Conservation (phyloP, 2,888 invertebrate genomes). For the Tolmerus cingulatus region DNA sequence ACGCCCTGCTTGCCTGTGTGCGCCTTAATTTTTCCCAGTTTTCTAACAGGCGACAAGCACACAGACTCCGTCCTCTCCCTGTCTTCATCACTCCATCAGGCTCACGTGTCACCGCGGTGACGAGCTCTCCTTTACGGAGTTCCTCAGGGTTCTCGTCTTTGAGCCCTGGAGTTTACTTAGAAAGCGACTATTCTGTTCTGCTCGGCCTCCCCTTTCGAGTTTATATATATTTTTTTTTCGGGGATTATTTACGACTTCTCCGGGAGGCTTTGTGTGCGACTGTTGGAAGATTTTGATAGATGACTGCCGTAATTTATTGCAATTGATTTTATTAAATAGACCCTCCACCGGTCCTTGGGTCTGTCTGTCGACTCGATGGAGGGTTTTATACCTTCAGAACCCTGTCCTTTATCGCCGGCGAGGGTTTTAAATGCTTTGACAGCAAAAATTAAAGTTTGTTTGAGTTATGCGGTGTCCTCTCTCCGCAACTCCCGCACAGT, state of each 20-base stretch:
- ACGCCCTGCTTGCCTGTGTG: not conserved
- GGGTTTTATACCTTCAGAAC: not conserved
- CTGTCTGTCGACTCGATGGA: constrained; percentile 3
- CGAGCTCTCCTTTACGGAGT: constrained; percentile 18
- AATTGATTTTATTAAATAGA: constrained; percentile 45
- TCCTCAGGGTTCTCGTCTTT: constrained; percentile 25
- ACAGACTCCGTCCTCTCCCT: not conserved
- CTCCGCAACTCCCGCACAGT: not conserved
- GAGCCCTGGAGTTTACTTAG: constrained; percentile 13
- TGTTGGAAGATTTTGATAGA: constrained; percentile 39
- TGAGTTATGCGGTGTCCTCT: constrained; percentile 7
- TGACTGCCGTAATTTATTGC: constrained; percentile 42
- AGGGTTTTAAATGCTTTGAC: constrained; percentile 31
- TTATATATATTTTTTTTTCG: not conserved
- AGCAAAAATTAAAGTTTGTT: constrained; percentile 31
- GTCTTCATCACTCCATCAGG: constrained; percentile 19
- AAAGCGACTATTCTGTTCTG: not conserved
- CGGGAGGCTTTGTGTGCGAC: constrained; percentile 31
- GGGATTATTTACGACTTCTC: constrained; percentile 36
- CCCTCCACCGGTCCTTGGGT: not conserved
- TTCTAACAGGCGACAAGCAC: not conserved
- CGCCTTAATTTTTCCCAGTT: constrained; percentile 2
- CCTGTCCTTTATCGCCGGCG: not conserved
- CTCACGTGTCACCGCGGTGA: constrained; percentile 29
- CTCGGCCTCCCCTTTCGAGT: not conserved